Evolutionary conservation across 2,797 vertebrate species (phyloP).

Genomic region (Coluber constrictor): DNA sequence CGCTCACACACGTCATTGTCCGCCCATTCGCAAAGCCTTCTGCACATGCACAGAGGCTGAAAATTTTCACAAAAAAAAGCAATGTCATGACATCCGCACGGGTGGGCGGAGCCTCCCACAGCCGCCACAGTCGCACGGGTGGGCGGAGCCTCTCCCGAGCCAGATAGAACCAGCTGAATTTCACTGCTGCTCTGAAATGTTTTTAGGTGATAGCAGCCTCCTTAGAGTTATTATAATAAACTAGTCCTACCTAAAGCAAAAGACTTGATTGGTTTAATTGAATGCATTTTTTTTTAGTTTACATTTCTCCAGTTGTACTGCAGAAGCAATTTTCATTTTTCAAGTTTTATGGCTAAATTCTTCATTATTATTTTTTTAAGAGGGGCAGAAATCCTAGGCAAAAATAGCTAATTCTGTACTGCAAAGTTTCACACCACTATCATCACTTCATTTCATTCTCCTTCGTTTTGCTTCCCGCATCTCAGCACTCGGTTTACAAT

Average conservation of each 20-base stretch:
- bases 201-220: not conserved
- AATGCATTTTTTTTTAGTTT: not conserved
- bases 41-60: no score
- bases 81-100: no score
- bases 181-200: not conserved
- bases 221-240: not conserved
- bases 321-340: not conserved
- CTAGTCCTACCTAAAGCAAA: not conserved
- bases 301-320: not conserved
- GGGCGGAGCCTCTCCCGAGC: no score
- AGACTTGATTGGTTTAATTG: not conserved
- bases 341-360: not conserved
- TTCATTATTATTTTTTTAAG: not conserved
- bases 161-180: no score
- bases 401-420: not conserved
- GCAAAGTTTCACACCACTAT: not conserved
- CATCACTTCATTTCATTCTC: not conserved
- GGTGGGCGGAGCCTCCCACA: no score
- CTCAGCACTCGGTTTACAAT: slow-evolving; percentile 12
- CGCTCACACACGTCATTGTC: no score
- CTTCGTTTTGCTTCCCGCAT: not conserved
- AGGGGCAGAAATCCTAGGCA: not conserved
- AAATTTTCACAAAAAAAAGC: no score
- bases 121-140: no score
- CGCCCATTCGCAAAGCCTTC: no score